Evolutionary conservation across 53 echinoderm and acorn worm species (phyloP).

Genomic region (Stichopus horrens): DNA sequence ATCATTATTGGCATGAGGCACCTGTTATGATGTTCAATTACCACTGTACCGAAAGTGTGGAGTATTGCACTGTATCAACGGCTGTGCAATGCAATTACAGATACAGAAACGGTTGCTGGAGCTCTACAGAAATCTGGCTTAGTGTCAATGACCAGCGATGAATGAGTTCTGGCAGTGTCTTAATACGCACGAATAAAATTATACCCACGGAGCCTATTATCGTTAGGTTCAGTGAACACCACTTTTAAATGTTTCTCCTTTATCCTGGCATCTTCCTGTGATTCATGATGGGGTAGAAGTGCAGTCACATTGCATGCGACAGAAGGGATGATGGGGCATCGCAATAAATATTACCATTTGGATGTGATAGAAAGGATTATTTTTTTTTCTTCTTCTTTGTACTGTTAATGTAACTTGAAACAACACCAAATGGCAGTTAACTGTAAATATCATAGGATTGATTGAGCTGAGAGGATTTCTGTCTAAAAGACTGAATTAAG

Average conservation of each 20-base stretch:
- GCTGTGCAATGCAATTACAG: not conserved
- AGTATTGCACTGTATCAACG: not conserved
- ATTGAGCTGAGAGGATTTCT: no score
- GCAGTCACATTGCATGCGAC: not conserved
- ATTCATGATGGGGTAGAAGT: not conserved
- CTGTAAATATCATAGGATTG: no score
- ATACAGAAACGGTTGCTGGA: not conserved
- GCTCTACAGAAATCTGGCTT: not conserved
- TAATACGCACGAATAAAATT: conserved; percentile 21
- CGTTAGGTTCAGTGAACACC: not conserved
- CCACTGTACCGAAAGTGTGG: conserved; percentile 7
- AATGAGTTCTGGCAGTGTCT: conserved; percentile 10
- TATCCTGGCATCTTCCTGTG: not conserved
- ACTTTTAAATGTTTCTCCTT: not conserved
- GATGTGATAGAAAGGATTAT: no score
- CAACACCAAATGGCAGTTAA: no score
- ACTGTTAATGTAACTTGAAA: no score
- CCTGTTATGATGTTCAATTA: conserved; percentile 32
- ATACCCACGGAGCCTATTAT: conserved; percentile 33
- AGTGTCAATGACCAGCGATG: conserved; percentile 20
- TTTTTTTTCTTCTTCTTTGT: no score
- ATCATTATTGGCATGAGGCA: conserved; percentile 15
- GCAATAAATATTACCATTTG: no score
- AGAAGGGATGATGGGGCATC: no score
- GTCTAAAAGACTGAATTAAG: no score